phyloP scores from a whole-genome alignment of 2,888 invertebrate species.

The Autographa gamma region DNA sequence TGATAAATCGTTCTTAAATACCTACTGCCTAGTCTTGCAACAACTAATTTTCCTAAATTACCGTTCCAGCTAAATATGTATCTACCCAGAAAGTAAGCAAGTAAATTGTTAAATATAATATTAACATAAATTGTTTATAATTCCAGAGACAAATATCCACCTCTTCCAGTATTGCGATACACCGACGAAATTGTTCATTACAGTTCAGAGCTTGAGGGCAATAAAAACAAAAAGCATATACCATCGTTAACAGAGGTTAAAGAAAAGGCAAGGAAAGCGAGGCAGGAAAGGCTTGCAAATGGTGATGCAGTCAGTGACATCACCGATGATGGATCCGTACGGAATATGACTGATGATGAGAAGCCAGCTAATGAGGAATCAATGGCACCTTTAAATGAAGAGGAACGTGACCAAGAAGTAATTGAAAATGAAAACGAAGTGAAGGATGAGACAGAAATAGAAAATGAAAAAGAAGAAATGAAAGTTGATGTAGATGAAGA shows the following conservation, averaged over 20 bases:
- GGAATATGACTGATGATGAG: slow-evolving; percentile 26
- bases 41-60: not conserved
- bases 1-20: no score
- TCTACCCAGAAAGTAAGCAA: not conserved
- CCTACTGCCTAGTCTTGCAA: not conserved
- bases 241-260: slow-evolving; percentile 43
- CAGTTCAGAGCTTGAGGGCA: slow-evolving; percentile 46
- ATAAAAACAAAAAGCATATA: slow-evolving; percentile 40
- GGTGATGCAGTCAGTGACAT: slow-evolving; percentile 17
- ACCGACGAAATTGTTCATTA: slow-evolving; percentile 63
- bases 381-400: slow-evolving; percentile 31
- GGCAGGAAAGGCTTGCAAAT: slow-evolving; percentile 28
- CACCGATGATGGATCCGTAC: slow-evolving; percentile 38
- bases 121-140: slow-evolving; percentile 12
- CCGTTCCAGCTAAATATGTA: not conserved
- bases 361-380: slow-evolving; percentile 15
- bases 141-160: slow-evolving; percentile 72
- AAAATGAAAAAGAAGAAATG: no score
- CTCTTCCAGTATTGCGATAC: slow-evolving; percentile 61
- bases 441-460: slow-evolving; percentile 7
- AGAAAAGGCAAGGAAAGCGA: slow-evolving; percentile 39
- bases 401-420: slow-evolving; percentile 41
- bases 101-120: not conserved
- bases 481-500: no score
- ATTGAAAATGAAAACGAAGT: slow-evolving; percentile 18